Evolutionary conservation across 2,113 vertebrate genomes (phyloP).

Genomic region (Corythornis madagascariensis): DNA sequence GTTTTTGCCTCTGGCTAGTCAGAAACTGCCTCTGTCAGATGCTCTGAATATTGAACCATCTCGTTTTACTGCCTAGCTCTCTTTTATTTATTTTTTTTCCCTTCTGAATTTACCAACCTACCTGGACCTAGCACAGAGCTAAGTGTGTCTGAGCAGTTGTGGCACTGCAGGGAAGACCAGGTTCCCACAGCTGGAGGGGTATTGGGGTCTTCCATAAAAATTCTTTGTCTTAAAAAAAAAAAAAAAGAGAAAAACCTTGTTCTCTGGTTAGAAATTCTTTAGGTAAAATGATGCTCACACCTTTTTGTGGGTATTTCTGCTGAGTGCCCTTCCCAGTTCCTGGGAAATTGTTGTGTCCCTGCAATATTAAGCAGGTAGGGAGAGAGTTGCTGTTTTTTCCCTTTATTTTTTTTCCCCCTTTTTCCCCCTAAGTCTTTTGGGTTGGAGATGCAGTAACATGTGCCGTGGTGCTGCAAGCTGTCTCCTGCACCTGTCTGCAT

Average conservation of each 20-base stretch:
- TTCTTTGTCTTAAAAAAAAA: background rate
- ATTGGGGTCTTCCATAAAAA: background rate
- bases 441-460: fast-evolving
- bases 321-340: background rate
- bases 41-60: background rate
- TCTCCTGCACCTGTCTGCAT: conserved; percentile 37
- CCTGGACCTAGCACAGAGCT: background rate
- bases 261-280: background rate
- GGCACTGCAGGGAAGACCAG: background rate
- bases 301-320: background rate
- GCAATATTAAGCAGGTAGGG: background rate
- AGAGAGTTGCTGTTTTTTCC: background rate
- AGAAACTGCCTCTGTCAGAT: background rate
- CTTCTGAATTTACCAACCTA: background rate
- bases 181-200: background rate
- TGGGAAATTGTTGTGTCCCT: background rate
- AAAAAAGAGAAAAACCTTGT: background rate
- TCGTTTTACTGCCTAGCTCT: background rate
- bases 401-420: background rate
- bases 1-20: background rate
- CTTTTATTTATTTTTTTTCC: background rate
- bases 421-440: fast-evolving
- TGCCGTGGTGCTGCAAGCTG: background rate
- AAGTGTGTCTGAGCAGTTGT: background rate
- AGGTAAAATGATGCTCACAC: fast-evolving